Base-by-base conservation (phyloP, 2,888 invertebrate species). In the Euclidia mi region DNA sequence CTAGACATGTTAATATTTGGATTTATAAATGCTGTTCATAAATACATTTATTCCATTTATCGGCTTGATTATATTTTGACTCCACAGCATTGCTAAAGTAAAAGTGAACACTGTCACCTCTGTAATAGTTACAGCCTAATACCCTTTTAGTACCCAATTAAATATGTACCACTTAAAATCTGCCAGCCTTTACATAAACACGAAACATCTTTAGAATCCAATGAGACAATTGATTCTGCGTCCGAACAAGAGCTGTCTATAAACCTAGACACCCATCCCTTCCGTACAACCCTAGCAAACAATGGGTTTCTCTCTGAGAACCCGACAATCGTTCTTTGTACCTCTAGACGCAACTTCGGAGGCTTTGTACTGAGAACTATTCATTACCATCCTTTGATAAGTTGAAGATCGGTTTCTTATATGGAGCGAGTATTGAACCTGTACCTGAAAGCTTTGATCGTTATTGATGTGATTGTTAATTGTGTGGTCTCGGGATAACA, bases 371-470 rank as follows among this genome's bases (percentile, higher is more conserved):
- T 18, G 46, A 51, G 37, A 51, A 38, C 71, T 58, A 74, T 72
- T 69, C 71, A 74, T 72, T 74, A 71, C 64, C 50, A 58, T 40
- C 71, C 71, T 74, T 72, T 72, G 74, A 72, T 70, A 72, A 70
- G 56, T 74, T 52, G 52, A 56, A 61, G 70, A 71, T 74, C 66
- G 71, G 60, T 70, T 71, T 60, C 71, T 71, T 71, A 59, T 70
- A 43, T 37, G 42, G 42, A 28, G 17, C 28, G 32, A 11, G 20
- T 15, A 38, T 45, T 40, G 17, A 43, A n/a, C 2, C 25, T 9
- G 35, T 48, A 44, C 41, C 34, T 48, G 38, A 28, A 34, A 32
- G 47, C 48, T 48, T 45, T 45, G 32, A 35, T 14, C 38, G 43
- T 18, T 28, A n/a, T 29, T 44, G 44, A 35, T 28, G 37, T 41